These are phyloP conservation scores for Pandion haliaetus DNA, from an alignment of 2,113 vertebrate genomes.

Conservation along the genomic window DNA sequence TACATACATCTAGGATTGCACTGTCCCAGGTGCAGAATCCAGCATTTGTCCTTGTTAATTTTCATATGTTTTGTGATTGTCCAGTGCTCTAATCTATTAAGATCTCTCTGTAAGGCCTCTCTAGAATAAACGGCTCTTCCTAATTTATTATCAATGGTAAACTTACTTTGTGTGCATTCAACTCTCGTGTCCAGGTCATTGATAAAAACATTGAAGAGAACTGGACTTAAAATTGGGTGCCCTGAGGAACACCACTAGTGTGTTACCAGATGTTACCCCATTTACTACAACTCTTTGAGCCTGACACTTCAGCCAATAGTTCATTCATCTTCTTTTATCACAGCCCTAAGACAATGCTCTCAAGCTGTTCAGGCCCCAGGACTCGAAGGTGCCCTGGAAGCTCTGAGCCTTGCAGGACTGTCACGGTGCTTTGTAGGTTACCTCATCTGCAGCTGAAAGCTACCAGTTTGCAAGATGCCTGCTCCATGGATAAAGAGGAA, in stretches of 20 bases:
- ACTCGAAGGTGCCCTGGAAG: not conserved
- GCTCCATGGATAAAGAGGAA: not conserved
- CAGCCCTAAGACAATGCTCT: not conserved
- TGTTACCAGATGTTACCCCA: not conserved
- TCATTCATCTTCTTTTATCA: not conserved
- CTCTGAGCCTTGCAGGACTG: not conserved
- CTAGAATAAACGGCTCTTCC: not conserved
- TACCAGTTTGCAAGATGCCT: not conserved
- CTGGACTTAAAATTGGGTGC: not conserved
- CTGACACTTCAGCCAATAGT: fast-evolving
- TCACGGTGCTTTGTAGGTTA: not conserved
- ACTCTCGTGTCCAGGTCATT: not conserved
- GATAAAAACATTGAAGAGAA: not conserved
- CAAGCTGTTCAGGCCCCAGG: not conserved
- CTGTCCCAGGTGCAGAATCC: too few relatives aligned
- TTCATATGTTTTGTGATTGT: not conserved
- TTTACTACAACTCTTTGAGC: not conserved
- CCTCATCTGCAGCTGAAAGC: not conserved
- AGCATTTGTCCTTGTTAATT: too few relatives aligned
- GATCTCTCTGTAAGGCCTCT: not conserved
- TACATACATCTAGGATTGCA: too few relatives aligned
- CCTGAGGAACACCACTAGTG: not conserved
- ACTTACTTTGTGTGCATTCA: not conserved
- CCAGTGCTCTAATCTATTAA: not conserved
- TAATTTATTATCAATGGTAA: not conserved